Evolutionary conservation across 2,888 invertebrate genomes (phyloP), one percentile per base, ranked within the genome.

Genomic region (Euplexia lucipara): DNA sequence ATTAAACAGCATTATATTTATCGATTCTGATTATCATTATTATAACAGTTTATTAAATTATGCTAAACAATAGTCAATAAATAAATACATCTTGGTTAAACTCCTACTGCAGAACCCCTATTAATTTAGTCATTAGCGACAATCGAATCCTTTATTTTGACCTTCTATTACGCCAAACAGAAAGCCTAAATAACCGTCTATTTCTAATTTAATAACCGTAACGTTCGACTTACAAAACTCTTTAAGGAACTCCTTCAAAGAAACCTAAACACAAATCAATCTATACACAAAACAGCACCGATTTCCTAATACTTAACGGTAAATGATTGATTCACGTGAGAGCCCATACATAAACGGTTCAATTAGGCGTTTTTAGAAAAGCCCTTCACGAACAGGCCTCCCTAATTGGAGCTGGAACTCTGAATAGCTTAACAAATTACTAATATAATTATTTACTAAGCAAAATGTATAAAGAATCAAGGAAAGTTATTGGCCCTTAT

Each of bases 371-470:
- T 78, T 72, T 74, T 75, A 49, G 57, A 62, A 75, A 79, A 68
- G 54, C 64, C 53, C 63, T 66, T 74, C 52, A 64, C 44, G 20
- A 57, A 52, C 56, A 74, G 72, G 77, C 72, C 53, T 72, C 64
- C 58, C 70, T 84, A 84, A 86, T 84, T 84, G 84, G 82, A 80
- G 72, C 75, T 65, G 64, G 60, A 79, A 79, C 67, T 79, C 62
- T 74, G 76, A 84, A 78, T 78, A 75, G 75, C 70, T 78, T 73
- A 75, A 72, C 78, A 80, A 83, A 79, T 84, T 82, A 83, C 78
- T 73, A 59, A 63, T 74, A 78, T 68, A 78, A 74, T 74, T 59
- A 83, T 82, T 83, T 83, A 69, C 73, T 63, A 76, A 72, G 81
- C 75, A 75, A 78, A 79, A 83, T 75, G 75, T 61, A 78, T 75